Evolutionary conservation across 1,140 invertebrate genomes (phyloP).

Genomic region (Cotesia chilonis): DNA sequence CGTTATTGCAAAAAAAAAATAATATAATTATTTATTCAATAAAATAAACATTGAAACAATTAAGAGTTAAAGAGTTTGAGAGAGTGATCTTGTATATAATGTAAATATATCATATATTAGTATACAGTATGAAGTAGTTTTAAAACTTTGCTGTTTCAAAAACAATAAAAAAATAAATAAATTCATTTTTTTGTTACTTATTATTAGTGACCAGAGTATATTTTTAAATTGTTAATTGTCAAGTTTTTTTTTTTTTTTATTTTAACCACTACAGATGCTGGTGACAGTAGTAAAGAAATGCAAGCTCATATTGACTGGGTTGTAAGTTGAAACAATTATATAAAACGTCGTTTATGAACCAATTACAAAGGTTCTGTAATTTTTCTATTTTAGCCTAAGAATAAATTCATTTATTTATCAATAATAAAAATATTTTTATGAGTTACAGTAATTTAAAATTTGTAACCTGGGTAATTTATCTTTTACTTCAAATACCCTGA

Average conservation of each 20-base stretch:
- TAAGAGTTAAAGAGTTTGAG: conserved; percentile 18
- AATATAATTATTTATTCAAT: too few species aligned
- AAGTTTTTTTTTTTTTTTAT: too few species aligned
- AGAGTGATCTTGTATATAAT: conserved; percentile 59
- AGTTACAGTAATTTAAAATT: too few species aligned
- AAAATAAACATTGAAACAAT: too few species aligned
- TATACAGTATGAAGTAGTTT: conserved; percentile 44
- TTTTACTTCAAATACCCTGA: too few species aligned
- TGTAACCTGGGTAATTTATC: too few species aligned
- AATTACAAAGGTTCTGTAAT: conserved; percentile 55
- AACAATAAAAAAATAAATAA: conserved; percentile 45
- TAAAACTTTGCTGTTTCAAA: conserved; percentile 48
- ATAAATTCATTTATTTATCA: background rate
- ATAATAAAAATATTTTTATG: too few species aligned
- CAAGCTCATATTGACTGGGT: conserved; percentile 56
- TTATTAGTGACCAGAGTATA: background rate
- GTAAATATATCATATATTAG: conserved; percentile 59
- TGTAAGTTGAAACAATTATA: conserved; percentile 50
- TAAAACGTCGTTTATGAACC: conserved; percentile 55
- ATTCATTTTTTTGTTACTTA: background rate
- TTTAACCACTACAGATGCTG: too few species aligned
- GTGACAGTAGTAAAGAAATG: conserved; percentile 52
- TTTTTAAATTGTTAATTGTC: too few species aligned
- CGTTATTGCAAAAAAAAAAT: too few species aligned
- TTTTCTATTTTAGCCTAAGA: conserved; percentile 48